Base-by-base conservation (phyloP, 2,888 invertebrate genomes). In the Corythucha ciliata region DNA sequence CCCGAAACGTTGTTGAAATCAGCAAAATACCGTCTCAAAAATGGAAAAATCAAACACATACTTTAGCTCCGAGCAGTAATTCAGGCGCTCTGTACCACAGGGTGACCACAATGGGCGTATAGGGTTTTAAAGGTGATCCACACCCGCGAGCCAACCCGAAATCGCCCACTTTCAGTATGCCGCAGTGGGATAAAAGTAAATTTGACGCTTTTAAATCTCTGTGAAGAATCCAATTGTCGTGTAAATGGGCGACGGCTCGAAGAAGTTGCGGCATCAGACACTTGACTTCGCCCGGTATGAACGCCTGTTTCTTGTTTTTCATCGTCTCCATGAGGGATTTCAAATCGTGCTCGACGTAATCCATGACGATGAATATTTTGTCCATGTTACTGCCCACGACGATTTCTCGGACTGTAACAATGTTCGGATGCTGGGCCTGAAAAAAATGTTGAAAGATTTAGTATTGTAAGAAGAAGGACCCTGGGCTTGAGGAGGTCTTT, bases 381-480 rank as follows among this genome's bases (percentile, higher is more conserved):
- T 98, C 97, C 91, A 98, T 97, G 67, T 97, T 97, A 64, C 92
- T 93, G 20, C 98, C 98, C 12, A 98, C 96, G 1, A 98, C 98
- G 63, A 99, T 97, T 72, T 98, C 98, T 58, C 94, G 75, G 1
- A 96, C 93, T 0, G 94, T 96, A 8, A 99, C 97, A 58, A 99
- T 94, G 70, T 98, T 98, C 3, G 85, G 84, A 69, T 96, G 94
- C 66, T 91, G 90, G 34, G 91, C 80, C 73, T 79, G 75, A 72
- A 73, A 70, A 71, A 66, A 53, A 60, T 27, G 5, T 14, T 12
- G n/a, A 40, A n/a, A 21, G 16, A 46, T 37, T 7, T n/a, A n/a
- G n/a, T n/a, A n/a, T n/a, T n/a, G n/a, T n/a, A n/a, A n/a, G n/a
- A n/a, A n/a, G n/a, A n/a, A n/a, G n/a, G n/a, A n/a, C n/a, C n/a